phyloP scores from a whole-genome alignment of 37 sponge, comb jelly and placozoan species.

The Ephydatia muelleri region DNA sequence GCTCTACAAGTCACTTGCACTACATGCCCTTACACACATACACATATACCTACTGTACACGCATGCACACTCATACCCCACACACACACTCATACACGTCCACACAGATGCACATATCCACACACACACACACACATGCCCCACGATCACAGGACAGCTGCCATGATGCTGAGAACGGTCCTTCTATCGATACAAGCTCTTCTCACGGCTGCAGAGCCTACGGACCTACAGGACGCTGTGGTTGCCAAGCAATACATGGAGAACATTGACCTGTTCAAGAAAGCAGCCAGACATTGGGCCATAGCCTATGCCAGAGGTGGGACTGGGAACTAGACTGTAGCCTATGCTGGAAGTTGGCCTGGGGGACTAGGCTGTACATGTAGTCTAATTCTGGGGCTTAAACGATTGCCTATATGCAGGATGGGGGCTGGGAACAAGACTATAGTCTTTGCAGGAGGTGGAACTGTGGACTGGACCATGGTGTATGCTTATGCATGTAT shows the following conservation, averaged over 20 bases:
- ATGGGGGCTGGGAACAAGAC: not conserved
- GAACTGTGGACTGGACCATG: not conserved
- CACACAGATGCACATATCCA: not conserved
- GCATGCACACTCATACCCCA: not conserved
- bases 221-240: conserved; percentile 98
- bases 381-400: no score
- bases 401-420: not conserved
- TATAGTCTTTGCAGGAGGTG: conserved; percentile 40
- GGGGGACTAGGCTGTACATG: not conserved
- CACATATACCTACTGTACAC: not conserved
- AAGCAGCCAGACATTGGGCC: conserved; percentile 96
- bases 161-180: conserved; percentile 96
- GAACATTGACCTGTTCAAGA: conserved; percentile 56
- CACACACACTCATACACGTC: no score
- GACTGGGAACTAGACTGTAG: not conserved
- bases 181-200: conserved; percentile 83
- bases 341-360: conserved; percentile 32
- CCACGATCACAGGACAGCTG: conserved; percentile 86
- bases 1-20: no score
- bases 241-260: conserved; percentile 97
- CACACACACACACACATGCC: conserved; percentile 8
- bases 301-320: conserved; percentile 91
- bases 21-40: no score
- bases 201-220: conserved; percentile 90
- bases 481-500: not conserved